phyloP scores from a whole-genome alignment of 2,888 invertebrate species.

The Eugnorisma glareosa region DNA sequence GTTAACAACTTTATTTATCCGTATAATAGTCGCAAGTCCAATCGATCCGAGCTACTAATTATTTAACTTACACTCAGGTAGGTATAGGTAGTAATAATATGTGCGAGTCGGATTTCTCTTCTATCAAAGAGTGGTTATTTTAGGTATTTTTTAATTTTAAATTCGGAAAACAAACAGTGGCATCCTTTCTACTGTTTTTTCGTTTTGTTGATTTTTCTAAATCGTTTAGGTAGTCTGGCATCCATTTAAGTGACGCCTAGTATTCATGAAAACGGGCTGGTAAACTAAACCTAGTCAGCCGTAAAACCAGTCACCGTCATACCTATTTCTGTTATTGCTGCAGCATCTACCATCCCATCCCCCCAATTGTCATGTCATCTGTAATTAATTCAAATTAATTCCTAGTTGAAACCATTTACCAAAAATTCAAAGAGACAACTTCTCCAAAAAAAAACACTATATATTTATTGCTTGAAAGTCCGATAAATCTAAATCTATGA shows the following conservation, averaged over 20 bases:
- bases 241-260: not conserved
- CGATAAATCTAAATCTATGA: no score
- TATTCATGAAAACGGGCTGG: not conserved
- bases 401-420: not conserved
- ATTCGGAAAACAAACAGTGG: not conserved
- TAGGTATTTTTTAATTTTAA: not conserved
- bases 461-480: not conserved
- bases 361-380: not conserved
- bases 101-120: not conserved
- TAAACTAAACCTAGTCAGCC: not conserved
- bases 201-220: not conserved
- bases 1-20: constrained; percentile 55
- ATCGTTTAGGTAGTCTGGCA: not conserved
- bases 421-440: not conserved
- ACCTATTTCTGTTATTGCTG: not conserved
- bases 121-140: not conserved
- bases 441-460: not conserved
- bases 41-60: constrained; percentile 48
- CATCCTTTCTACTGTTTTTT: not conserved
- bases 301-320: not conserved
- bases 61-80: not conserved
- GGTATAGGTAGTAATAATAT: not conserved
- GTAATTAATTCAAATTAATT: not conserved
- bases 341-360: not conserved
- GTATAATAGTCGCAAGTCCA: constrained; percentile 42